Percentiles rank a stretch among this genome's conserved stretches.
Conservation (phyloP, 2,888 invertebrate genomes). For the Drosophila monieri region DNA sequence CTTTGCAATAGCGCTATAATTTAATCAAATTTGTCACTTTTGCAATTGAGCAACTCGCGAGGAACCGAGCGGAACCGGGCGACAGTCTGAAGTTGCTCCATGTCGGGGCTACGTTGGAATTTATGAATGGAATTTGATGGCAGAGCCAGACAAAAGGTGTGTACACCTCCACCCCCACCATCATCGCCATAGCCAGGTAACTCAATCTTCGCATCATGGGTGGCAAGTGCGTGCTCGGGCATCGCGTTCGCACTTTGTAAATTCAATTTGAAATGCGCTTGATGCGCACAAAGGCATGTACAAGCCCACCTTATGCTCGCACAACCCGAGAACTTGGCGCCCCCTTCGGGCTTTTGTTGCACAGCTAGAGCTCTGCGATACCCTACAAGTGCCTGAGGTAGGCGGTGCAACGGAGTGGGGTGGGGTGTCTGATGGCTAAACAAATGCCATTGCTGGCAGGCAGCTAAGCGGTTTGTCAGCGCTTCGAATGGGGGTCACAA, state of each 20-base stretch:
- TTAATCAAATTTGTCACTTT: slow-evolving; percentile 80
- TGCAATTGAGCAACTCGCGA: slow-evolving; percentile 69
- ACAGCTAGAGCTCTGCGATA: slow-evolving; percentile 54
- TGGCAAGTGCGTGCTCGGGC: slow-evolving; percentile 35
- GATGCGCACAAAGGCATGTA: slow-evolving; percentile 55
- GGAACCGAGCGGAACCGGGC: background rate
- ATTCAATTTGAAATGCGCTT: slow-evolving; percentile 73
- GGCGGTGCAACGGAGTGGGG: background rate
- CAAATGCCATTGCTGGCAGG: slow-evolving; percentile 43
- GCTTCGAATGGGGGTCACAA: slow-evolving; percentile 24
- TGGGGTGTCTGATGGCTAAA: slow-evolving; percentile 39
- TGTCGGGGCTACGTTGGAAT: slow-evolving; percentile 36
- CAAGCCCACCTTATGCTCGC: slow-evolving; percentile 23
- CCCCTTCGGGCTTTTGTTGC: slow-evolving; percentile 24
- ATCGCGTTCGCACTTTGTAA: slow-evolving; percentile 55
- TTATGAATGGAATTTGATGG: slow-evolving; percentile 62
- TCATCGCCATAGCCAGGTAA: slow-evolving; percentile 18
- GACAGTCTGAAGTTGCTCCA: slow-evolving; percentile 15
- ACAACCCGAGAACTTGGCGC: background rate
- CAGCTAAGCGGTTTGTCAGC: slow-evolving; percentile 52
- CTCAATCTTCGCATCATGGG: slow-evolving; percentile 38
- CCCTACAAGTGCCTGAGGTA: slow-evolving; percentile 66
- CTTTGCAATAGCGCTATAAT: slow-evolving; percentile 78
- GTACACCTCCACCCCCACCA: background rate
- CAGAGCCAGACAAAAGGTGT: slow-evolving; percentile 30